A percentile compares a stretch with the other conserved stretches of the same genome.
These are phyloP conservation scores for Drosophila paulistorum DNA, from an alignment of 1,140 invertebrate species.

Conservation along the genomic window DNA sequence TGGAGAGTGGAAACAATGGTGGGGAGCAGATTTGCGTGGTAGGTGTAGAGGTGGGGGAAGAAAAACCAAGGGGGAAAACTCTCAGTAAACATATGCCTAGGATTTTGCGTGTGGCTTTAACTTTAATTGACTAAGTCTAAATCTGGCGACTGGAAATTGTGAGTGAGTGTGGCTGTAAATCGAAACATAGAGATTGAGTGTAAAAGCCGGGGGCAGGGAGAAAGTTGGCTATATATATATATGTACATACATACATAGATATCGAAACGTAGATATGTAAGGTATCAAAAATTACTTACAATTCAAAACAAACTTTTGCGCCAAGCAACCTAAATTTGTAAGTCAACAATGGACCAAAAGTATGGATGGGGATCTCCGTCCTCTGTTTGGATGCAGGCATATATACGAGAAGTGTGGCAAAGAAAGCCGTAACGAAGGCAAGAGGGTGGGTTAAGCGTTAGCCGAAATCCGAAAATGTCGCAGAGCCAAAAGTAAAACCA, in stretches of 20 bases:
- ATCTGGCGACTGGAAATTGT: conserved; percentile 24
- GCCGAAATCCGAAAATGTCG: conserved; percentile 77
- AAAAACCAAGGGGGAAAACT: background rate
- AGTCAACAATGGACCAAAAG: conserved; percentile 67
- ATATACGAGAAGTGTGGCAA: background rate
- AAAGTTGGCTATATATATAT: background rate
- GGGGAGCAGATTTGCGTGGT: background rate
- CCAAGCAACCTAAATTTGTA: conserved; percentile 77
- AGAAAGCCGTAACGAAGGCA: background rate
- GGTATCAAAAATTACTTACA: conserved; percentile 81
- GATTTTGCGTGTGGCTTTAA: conserved; percentile 38
- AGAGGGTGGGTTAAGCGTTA: conserved; percentile 55
- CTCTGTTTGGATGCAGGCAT: conserved; percentile 6
- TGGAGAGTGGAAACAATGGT: conserved; percentile 35
- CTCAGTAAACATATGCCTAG: conserved; percentile 36
- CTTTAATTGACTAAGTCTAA: conserved; percentile 74
- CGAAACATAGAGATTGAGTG: no score
- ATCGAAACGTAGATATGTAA: conserved; percentile 56
- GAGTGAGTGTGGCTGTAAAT: conserved; percentile 1
- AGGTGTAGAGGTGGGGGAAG: background rate
- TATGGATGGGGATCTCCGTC: background rate
- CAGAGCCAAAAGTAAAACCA: conserved; percentile 63
- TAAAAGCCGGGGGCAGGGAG: no score
- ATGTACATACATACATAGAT: background rate
- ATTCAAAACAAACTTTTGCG: conserved; percentile 80